Percentiles rank a stretch among this genome's conserved stretches.
Evolutionary conservation across 2,797 vertebrate genomes (phyloP).

Genomic region (Distichodus sexfasciatus): DNA sequence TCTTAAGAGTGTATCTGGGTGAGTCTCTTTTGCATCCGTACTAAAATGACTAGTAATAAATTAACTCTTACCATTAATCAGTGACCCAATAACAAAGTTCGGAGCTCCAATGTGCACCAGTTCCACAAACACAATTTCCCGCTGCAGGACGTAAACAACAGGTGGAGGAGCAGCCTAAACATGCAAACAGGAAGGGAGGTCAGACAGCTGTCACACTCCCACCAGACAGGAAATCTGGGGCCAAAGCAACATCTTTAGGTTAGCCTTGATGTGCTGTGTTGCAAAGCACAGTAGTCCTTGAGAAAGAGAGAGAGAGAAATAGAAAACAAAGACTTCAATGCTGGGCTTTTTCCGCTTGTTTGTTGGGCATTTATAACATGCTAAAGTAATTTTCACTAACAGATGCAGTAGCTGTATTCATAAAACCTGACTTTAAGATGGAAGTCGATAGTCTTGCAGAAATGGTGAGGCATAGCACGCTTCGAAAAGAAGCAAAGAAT

Average conservation of each 20-base stretch:
- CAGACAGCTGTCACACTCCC: conserved; percentile 46
- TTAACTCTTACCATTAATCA: too few species aligned
- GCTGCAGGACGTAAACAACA: conserved; percentile 49
- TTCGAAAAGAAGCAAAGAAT: conserved; percentile 46
- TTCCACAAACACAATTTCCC: conserved; percentile 36
- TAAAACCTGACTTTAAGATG: neutral
- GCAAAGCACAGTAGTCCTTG: conserved; percentile 23
- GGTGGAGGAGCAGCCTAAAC: conserved; percentile 50
- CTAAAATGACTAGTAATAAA: neutral
- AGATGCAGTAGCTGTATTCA: neutral
- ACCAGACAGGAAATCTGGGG: conserved; percentile 50
- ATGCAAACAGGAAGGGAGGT: conserved; percentile 52
- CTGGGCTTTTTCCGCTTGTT: neutral
- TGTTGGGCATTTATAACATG: neutral
- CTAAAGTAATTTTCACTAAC: neutral
- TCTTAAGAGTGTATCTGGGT: neutral
- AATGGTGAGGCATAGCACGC: too few species aligned
- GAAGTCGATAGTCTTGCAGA: conserved; percentile 5
- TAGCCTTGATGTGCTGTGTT: conserved; percentile 22
- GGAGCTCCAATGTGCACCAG: conserved; percentile 32
- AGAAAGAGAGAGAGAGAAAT: neutral
- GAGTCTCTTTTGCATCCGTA: neutral
- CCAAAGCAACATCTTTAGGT: conserved; percentile 20
- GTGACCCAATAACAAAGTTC: too few species aligned
- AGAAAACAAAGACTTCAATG: neutral